Percentiles rank a stretch among this genome's conserved stretches.
Conservation (phyloP, 2,113 vertebrate species). For the Microcebus jonahi region DNA sequence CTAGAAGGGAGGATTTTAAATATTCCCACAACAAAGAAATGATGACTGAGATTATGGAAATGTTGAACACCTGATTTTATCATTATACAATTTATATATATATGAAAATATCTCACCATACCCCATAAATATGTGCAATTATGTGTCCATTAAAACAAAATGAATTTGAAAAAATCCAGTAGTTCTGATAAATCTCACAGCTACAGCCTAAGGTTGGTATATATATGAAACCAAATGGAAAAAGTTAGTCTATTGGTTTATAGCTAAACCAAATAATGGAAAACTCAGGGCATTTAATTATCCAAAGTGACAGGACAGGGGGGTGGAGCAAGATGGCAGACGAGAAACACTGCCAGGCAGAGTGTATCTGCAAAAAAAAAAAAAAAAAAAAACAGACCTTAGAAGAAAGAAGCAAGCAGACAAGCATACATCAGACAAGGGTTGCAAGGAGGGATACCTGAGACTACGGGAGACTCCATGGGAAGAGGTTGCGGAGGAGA, state of each 20-base stretch:
- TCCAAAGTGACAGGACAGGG: not conserved
- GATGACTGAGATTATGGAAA: not conserved
- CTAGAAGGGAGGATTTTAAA: not conserved
- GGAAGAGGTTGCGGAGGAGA: too few relatives aligned
- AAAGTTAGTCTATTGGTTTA: not conserved
- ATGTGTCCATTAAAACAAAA: not conserved
- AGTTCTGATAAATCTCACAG: not conserved
- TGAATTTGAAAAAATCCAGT: not conserved
- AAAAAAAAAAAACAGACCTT: too few relatives aligned
- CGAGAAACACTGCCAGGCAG: too few relatives aligned
- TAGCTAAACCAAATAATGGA: not conserved
- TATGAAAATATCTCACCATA: not conserved
- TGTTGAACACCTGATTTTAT: not conserved
- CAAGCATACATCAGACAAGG: too few relatives aligned
- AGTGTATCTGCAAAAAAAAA: too few relatives aligned
- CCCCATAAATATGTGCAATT: not conserved
- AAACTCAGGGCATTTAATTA: conserved; percentile 13
- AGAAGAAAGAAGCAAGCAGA: too few relatives aligned
- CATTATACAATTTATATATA: not conserved
- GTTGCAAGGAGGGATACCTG: too few relatives aligned
- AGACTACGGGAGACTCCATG: too few relatives aligned
- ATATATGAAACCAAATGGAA: not conserved
- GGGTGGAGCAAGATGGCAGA: too few relatives aligned
- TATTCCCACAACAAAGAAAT: not conserved
- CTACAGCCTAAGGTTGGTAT: not conserved